Conservation (phyloP, 2,888 invertebrate species). For the Zaprionus bogoriensis region DNA sequence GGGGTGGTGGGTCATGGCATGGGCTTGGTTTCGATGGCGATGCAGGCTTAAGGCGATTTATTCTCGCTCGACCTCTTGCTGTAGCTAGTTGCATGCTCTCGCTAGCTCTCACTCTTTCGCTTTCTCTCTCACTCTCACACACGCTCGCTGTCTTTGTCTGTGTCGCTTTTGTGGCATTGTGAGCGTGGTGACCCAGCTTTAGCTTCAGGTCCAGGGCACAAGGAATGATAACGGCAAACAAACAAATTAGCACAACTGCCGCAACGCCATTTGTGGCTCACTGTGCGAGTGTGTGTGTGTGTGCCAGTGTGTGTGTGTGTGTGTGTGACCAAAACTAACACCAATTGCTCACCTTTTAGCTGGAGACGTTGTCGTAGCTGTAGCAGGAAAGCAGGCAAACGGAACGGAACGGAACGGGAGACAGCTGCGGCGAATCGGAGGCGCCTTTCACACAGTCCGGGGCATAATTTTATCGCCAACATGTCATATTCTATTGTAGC, state of each 20-base stretch:
- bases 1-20: too few species aligned
- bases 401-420: too few species aligned
- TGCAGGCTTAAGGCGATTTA: constrained; percentile 2
- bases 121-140: not conserved
- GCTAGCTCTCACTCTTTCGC: not conserved
- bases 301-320: constrained; percentile 16
- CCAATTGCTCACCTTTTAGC: constrained; percentile 76
- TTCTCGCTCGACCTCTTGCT: constrained; percentile 37
- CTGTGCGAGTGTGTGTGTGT: constrained; percentile 10
- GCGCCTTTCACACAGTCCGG: constrained; percentile 21
- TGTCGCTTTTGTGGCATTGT: constrained; percentile 39
- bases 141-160: not conserved
- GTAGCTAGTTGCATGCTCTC: not conserved
- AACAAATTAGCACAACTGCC: constrained; percentile 77
- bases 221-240: constrained; percentile 76
- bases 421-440: not conserved
- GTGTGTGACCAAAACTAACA: constrained; percentile 61
- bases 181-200: constrained; percentile 58
- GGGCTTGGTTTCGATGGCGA: too few species aligned
- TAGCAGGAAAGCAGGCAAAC: too few species aligned
- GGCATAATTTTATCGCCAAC: constrained; percentile 76
- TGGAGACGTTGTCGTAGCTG: constrained; percentile 8
- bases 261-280: constrained; percentile 56
- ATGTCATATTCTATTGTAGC: constrained; percentile 79
- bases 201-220: constrained; percentile 49